phyloP scores from a whole-genome alignment of 2,113 vertebrate genomes.

The Lanius ludovicianus region DNA sequence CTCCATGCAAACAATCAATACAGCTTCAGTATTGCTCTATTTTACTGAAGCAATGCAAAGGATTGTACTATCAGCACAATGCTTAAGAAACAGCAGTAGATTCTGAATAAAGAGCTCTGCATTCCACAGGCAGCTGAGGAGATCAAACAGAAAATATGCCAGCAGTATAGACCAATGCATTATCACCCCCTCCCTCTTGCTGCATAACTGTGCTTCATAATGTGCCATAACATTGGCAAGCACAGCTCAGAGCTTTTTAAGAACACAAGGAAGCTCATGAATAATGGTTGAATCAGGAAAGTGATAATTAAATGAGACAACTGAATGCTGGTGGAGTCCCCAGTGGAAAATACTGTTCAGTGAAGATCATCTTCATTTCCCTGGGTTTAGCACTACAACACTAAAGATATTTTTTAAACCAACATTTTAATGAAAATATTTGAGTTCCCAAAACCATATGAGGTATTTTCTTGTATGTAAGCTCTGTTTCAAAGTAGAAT shows the following conservation, averaged over 20 bases:
- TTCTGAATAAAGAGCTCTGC: constrained; percentile 65
- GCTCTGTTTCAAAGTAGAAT: background rate
- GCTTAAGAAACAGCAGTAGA: constrained; percentile 57
- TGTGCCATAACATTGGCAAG: constrained; percentile 83
- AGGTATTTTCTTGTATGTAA: constrained; percentile 9
- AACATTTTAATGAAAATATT: constrained; percentile 26
- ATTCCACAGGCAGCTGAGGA: constrained; percentile 70
- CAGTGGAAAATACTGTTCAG: constrained; percentile 71
- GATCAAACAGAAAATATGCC: constrained; percentile 78
- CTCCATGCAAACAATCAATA: constrained; percentile 49
- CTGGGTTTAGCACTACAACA: constrained; percentile 46
- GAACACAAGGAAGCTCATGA: constrained; percentile 79
- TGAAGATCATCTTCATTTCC: constrained; percentile 49
- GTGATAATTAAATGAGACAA: constrained; percentile 84
- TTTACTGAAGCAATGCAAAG: constrained; percentile 67
- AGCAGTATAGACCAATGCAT: constrained; percentile 76
- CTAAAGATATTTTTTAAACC: constrained; percentile 43
- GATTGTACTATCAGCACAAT: constrained; percentile 41
- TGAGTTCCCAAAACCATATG: background rate
- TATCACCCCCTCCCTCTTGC: constrained; percentile 73
- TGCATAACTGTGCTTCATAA: constrained; percentile 73
- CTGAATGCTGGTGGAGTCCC: constrained; percentile 76
- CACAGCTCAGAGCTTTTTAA: constrained; percentile 79
- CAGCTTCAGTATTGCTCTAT: constrained; percentile 40
- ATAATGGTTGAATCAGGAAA: constrained; percentile 82